Percentiles rank a stretch among this genome's conserved stretches.
Evolutionary conservation across 2,113 vertebrate species (phyloP).

Genomic region (Laticauda colubrina): DNA sequence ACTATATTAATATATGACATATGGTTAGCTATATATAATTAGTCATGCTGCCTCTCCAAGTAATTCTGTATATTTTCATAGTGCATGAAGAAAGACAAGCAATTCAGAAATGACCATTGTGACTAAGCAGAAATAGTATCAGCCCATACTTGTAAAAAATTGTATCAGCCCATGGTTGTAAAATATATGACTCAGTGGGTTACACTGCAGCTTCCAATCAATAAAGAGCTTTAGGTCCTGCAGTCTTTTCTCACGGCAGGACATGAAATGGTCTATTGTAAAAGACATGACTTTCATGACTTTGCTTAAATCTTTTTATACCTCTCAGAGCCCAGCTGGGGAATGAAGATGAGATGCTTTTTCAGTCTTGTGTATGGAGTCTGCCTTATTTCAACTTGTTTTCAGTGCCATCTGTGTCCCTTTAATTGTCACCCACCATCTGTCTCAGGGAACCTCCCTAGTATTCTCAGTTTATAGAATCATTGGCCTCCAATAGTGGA

Average conservation of each 20-base stretch:
- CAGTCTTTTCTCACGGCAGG: slow-evolving; percentile 16
- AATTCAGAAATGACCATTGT: slow-evolving; percentile 30
- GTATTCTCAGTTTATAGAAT: neutral
- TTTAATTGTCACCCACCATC: slow-evolving; percentile 26
- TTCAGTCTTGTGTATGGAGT: slow-evolving; percentile 37
- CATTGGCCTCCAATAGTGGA: neutral
- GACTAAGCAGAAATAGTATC: slow-evolving; percentile 2
- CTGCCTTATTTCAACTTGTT: slow-evolving; percentile 40
- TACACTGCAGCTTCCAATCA: slow-evolving; percentile 26
- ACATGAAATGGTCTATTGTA: slow-evolving; percentile 32
- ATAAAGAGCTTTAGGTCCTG: slow-evolving; percentile 10
- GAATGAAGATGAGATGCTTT: slow-evolving; percentile 29
- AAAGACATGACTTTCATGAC: slow-evolving; percentile 24
- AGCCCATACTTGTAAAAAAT: neutral
- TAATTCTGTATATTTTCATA: slow-evolving; percentile 39
- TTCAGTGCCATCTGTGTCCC: neutral
- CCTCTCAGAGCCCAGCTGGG: slow-evolving; percentile 30
- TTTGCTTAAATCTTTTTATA: slow-evolving; percentile 29
- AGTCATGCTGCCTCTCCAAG: neutral
- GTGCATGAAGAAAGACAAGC: slow-evolving; percentile 32
- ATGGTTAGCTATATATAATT: neutral
- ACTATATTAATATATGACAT: neutral
- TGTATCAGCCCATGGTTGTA: neutral
- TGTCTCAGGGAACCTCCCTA: slow-evolving; percentile 13
- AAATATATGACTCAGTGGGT: neutral